Evolutionary conservation across 2,888 invertebrate genomes (phyloP).

Genomic region (Allacma fusca): DNA sequence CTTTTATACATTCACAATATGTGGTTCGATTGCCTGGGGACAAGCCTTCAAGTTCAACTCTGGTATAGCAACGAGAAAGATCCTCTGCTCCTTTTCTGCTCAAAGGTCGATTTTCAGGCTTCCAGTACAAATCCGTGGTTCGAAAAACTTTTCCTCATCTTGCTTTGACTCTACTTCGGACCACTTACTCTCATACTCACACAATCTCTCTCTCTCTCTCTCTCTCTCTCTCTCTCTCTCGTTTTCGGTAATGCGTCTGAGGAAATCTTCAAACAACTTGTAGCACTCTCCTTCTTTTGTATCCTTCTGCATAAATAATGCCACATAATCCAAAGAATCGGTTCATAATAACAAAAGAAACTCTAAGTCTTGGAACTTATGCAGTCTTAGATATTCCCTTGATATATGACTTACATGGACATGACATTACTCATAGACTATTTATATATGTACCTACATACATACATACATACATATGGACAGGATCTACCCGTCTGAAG

Average conservation of each 20-base stretch:
- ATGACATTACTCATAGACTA: too few species aligned
- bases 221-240: background rate
- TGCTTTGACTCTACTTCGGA: background rate
- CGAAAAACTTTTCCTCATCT: background rate
- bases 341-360: background rate
- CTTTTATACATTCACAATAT: slow-evolving; percentile 42
- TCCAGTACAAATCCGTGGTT: slow-evolving; percentile 23
- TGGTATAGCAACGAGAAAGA: slow-evolving; percentile 7
- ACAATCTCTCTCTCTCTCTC: slow-evolving; percentile 1
- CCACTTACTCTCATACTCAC: slow-evolving; percentile 20
- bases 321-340: background rate
- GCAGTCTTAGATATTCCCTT: too few species aligned
- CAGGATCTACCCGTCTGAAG: too few species aligned
- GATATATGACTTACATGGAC: too few species aligned
- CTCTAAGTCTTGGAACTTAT: background rate
- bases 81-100: slow-evolving; percentile 5
- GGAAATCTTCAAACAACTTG: slow-evolving; percentile 17
- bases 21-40: slow-evolving; percentile 42
- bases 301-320: slow-evolving; percentile 10
- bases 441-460: too few species aligned
- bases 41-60: slow-evolving; percentile 38
- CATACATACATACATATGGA: too few species aligned
- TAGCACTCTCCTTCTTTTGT: slow-evolving; percentile 10
- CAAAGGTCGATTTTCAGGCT: slow-evolving; percentile 39
- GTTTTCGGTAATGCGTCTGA: background rate